Percentiles rank a stretch among this genome's conserved stretches.
Evolutionary conservation across 92 coral and sea anemone genomes (phyloP).

Genomic region (Palythoa caribaeorum): DNA sequence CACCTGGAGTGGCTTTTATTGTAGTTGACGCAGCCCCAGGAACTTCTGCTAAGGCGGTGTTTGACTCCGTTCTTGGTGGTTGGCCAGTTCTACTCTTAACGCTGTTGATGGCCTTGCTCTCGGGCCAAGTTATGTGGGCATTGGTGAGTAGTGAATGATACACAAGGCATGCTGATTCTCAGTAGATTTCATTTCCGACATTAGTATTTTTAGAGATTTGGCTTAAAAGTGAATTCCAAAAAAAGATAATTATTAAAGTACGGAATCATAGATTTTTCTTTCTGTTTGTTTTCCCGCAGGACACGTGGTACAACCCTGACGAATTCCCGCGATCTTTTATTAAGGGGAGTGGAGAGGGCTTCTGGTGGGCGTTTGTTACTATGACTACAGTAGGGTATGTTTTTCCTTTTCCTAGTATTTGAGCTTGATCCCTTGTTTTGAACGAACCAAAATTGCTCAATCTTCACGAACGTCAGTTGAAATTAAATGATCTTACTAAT

Average conservation of each 20-base stretch:
- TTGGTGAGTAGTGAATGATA: conserved; percentile 69
- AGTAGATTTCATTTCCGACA: not conserved
- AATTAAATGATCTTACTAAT: no score
- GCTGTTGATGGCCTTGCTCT: conserved; percentile 89
- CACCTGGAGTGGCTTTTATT: conserved; percentile 96
- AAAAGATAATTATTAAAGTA: not conserved
- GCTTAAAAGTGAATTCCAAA: not conserved
- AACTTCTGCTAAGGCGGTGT: conserved; percentile 86
- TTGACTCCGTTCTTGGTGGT: conserved; percentile 86
- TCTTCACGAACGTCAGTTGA: not conserved
- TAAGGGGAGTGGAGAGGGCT: conserved; percentile 93
- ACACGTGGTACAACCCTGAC: conserved; percentile 96
- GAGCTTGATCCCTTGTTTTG: not conserved
- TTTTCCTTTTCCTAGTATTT: not conserved
- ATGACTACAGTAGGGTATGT: conserved; percentile 99
- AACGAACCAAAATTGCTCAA: no score
- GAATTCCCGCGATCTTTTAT: conserved; percentile 96
- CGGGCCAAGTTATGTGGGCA: conserved; percentile 98
- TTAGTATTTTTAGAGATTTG: not conserved
- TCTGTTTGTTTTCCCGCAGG: conserved; percentile 55
- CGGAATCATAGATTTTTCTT: not conserved
- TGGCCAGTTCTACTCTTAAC: conserved; percentile 93
- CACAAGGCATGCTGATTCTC: not conserved
- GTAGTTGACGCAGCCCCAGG: conserved; percentile 90
- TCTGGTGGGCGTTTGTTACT: conserved; percentile 99